phyloP scores from a whole-genome alignment of 2,797 vertebrate genomes.

The Brachymystax lenok region DNA sequence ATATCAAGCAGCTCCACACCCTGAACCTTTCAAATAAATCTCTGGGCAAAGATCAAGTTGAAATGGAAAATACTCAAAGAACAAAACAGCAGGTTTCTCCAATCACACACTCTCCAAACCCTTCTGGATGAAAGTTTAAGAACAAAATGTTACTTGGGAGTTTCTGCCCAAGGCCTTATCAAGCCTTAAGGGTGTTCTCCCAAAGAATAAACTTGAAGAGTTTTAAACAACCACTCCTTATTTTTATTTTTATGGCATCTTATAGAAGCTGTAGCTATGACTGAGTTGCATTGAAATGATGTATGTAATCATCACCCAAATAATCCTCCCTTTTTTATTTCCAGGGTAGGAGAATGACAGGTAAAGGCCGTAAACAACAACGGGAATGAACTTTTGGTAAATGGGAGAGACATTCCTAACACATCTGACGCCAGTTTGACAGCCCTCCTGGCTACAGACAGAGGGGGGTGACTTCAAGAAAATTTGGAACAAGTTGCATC shows the following conservation, averaged over 20 bases:
- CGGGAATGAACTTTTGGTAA: conserved; percentile 65
- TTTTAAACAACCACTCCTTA: conserved; percentile 5
- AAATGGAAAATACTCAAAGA: conserved; percentile 4
- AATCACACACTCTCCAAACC: conserved; percentile 1
- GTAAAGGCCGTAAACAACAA: conserved; percentile 54
- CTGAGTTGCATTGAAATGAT: conserved; percentile 38
- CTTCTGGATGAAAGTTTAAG: conserved; percentile 26
- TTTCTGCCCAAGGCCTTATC: neutral
- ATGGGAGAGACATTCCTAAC: conserved; percentile 55
- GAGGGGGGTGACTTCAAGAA: neutral
- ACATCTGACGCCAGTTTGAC: conserved; percentile 65
- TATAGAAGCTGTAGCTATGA: conserved; percentile 30
- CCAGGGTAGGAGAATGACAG: conserved; percentile 60
- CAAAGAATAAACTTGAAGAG: conserved; percentile 25
- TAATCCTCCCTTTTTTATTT: conserved; percentile 19
- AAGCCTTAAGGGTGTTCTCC: neutral
- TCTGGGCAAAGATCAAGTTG: conserved; percentile 18
- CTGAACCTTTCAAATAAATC: conserved; percentile 5
- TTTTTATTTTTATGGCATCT: too few species aligned
- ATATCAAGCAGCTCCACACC: neutral
- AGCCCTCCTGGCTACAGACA: conserved; percentile 58
- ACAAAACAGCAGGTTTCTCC: conserved; percentile 19
- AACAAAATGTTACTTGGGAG: conserved; percentile 9
- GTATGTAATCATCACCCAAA: conserved; percentile 7
- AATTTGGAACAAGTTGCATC: conserved; percentile 58